Base-by-base conservation (phyloP, 2,113 vertebrate species). In the Spheniscus mendiculus region DNA sequence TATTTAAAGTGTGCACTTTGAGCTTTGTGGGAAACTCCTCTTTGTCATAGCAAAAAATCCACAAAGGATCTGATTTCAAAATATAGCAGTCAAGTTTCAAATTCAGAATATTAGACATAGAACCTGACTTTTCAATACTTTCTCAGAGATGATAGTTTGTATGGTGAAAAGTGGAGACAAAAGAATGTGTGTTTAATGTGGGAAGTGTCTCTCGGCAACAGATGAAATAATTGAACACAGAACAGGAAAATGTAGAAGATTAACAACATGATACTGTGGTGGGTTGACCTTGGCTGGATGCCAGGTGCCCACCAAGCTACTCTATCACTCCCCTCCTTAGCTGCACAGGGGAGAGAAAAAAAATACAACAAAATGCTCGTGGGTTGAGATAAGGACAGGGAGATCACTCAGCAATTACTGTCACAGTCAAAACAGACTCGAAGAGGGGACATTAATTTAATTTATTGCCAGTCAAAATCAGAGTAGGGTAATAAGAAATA, bases 401-500 rank as follows among this genome's bases (percentile, higher is more conserved):
- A 47, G 13, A 42, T 87, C n/a, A 21, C 21, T 55, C 25, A 38
- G 3, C 38, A 77, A 8, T 69, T 72, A 55, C 32, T 2, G 1
- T n/a, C 49, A 34, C 2, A 1, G 27, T 5, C n/a, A 65, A 70
- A 93, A 59, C 3, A 61, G 44, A 45, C 9, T 65, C 0, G 0
- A 22, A 9, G 32, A 89, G 5, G 47, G 26, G 52, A 83, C 71
- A 79, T n/a, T 20, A 58, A 44, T 65, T 47, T 20, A 11, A 53
- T 65, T 44, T 73, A 59, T 36, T n/a, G n/a, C n/a, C n/a, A n/a
- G n/a, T n/a, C n/a, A n/a, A n/a, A n/a, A n/a, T n/a, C n/a, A n/a
- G n/a, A n/a, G 26, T 21, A 47, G 9, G 9, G 21, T 49, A 72
- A 69, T 63, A 45, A 67, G 38, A 83, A 70, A 66, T 66, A 26